Evolutionary conservation across 30 jellyfish, hydroid and myxozoan genomes (phyloP), one percentile per base, ranked within the genome.

Genomic region (Turritopsis rubra): DNA sequence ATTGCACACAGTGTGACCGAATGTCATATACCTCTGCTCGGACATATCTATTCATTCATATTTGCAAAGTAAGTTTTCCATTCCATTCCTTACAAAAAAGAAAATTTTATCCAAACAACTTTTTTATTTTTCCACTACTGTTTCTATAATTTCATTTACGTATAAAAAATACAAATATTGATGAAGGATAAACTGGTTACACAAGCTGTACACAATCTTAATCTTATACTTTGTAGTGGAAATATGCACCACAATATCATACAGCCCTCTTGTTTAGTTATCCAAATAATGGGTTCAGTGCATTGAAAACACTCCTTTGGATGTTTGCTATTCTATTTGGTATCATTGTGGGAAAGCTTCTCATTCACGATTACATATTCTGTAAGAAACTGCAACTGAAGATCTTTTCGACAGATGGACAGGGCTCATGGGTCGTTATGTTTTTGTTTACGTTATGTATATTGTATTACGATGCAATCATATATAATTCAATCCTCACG

Each of bases 351-450:
- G 94, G 94, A 20, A 86, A 79, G 71, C 22, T 86, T 30, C 54
- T 86, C 18, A 52, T 86, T 0, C 94, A 86, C 54, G 21, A 66
- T 22, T 66, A 72, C 80, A 52, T 86, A 20, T 81, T 86, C 27
- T 73, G 89, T 65, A 4, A 52, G 18, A 53, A 52, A 72, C 65
- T 86, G 75, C 80, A 80, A 30, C 52, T 81, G 41, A 30, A 66
- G 65, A 23, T 86, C 29, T 86, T 86, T 71, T 25, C 89, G 0
- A 84, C 26, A 29, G 89, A 80, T 20, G 80, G 94, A 18, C 94
- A 86, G 73, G 94, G 94, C 5, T 80, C 94, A 80, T 86, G 94
- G 94, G 72, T 86, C 66, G 25, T 78, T 1, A 72, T 79, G 81
- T 79, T 86, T 52, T 54, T 86, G 21, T 76, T 80, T 0, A 78